Conservation (phyloP, 1,140 invertebrate genomes). For the Pachypeltis micranthus region DNA sequence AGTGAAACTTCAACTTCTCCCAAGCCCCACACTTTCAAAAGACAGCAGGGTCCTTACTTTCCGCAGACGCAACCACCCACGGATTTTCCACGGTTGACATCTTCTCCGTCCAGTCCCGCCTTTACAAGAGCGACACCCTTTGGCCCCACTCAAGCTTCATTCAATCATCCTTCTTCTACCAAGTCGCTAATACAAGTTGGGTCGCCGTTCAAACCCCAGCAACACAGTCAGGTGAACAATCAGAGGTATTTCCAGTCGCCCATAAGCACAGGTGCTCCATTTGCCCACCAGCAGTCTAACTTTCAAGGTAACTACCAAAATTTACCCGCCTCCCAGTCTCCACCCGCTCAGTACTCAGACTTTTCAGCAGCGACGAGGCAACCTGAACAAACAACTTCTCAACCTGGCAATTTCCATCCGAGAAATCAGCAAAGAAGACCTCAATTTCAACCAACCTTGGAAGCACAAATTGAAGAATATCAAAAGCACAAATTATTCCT, state of each 20-base stretch:
- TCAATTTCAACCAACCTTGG: slow-evolving; percentile 33
- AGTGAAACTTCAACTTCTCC: neutral
- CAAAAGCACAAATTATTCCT: slow-evolving; percentile 36
- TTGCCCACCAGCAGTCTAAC: too few species aligned
- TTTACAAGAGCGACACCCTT: neutral
- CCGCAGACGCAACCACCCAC: neutral
- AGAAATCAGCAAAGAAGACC: slow-evolving; percentile 35
- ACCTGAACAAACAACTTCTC: slow-evolving; percentile 38
- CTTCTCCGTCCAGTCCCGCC: too few species aligned
- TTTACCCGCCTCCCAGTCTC: too few species aligned
- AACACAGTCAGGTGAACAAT: too few species aligned
- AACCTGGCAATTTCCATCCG: slow-evolving; percentile 33
- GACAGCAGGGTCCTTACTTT: slow-evolving; percentile 14
- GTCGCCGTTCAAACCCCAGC: too few species aligned
- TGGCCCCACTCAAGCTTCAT: neutral
- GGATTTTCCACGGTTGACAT: neutral
- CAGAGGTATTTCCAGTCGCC: too few species aligned
- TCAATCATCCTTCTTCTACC: neutral
- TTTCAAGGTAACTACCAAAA: too few species aligned
- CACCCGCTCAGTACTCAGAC: too few species aligned
- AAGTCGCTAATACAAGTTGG: too few species aligned
- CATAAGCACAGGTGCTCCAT: too few species aligned
- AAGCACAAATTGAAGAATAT: slow-evolving; percentile 32
- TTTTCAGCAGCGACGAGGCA: too few species aligned
- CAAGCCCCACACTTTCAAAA: slow-evolving; percentile 19